These are phyloP conservation scores for Euplagia quadripunctaria DNA, from an alignment of 2,888 invertebrate genomes.

Conservation along the genomic window DNA sequence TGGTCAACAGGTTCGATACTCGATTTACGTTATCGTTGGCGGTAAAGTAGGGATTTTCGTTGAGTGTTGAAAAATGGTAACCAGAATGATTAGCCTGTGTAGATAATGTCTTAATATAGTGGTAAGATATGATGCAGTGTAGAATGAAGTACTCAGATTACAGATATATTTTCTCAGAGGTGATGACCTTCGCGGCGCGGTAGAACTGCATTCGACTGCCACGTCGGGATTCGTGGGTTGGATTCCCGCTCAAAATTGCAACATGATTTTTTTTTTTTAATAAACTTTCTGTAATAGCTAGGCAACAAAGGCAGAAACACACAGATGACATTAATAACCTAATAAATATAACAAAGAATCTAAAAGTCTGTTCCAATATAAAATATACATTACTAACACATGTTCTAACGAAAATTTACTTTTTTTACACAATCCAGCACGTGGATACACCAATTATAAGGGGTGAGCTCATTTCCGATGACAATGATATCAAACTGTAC, in stretches of 20 bases:
- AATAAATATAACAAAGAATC: slow-evolving; percentile 2
- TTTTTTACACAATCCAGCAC: slow-evolving; percentile 70
- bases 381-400: slow-evolving; percentile 37
- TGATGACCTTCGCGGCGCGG: too few species aligned
- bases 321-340: not conserved
- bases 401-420: slow-evolving; percentile 47
- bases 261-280: not conserved
- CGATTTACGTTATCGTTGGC: slow-evolving; percentile 33
- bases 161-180: not conserved
- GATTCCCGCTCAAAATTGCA: too few species aligned
- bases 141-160: too few species aligned
- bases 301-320: not conserved
- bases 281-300: not conserved
- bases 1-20: slow-evolving; percentile 46
- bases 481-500: slow-evolving; percentile 74
- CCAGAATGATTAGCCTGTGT: not conserved
- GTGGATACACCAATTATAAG: slow-evolving; percentile 72
- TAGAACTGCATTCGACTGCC: too few species aligned
- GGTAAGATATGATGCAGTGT: not conserved
- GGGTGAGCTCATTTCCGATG: slow-evolving; percentile 82
- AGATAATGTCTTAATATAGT: not conserved
- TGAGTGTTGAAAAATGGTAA: not conserved
- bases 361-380: slow-evolving; percentile 25
- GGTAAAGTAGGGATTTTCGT: slow-evolving; percentile 20
- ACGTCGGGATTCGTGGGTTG: too few species aligned